Evolutionary conservation across 2,797 vertebrate genomes (phyloP), one percentile per base, ranked within the genome.

Genomic region (Rhodeus uyekii): DNA sequence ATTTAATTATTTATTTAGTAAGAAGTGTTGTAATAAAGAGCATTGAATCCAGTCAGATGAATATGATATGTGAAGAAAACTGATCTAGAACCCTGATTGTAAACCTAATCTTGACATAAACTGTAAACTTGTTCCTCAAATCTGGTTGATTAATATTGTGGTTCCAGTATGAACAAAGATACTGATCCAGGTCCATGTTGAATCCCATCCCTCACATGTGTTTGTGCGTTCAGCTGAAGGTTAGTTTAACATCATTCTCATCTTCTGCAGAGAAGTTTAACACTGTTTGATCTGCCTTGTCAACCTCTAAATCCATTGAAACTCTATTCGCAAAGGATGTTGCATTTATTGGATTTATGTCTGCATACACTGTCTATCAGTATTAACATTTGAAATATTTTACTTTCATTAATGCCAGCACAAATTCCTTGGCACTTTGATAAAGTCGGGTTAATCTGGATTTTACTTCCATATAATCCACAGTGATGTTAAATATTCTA

Each of bases 221-320:
- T n/a, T n/a, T n/a, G n/a, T n/a, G n/a, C n/a, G 7, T 50, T 50
- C 10, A 29, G 24, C 50, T 60, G 8, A 42, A 60, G 73, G 55
- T 42, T 76, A 76, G 24, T 61, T 29, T 7, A 42, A 42, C 18
- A 92, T 92, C 84, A 91, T 92, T 90, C 86, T 60, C 42, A 27
- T 83, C 27, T 85, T 69, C 64, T 63, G 76, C 74, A 83, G 76
- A 68, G 58, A 83, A 80, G 84, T 79, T 55, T 76, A 85, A 85
- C 89, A 85, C 39, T 65, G 89, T 88, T 76, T 73, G 89, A 90
- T 91, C 90, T 92, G 91, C 90, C 92, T 92, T 88, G 84, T 80
- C 67, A 48, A 83, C 89, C 91, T 87, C 86, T 84, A 90, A 90
- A 92, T 89, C 86, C 87, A 85, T 87, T 88, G 48, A 73, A 91